Evolutionary conservation across 2,797 vertebrate genomes (phyloP).

Genomic region (Onychomys leucogaster): DNA sequence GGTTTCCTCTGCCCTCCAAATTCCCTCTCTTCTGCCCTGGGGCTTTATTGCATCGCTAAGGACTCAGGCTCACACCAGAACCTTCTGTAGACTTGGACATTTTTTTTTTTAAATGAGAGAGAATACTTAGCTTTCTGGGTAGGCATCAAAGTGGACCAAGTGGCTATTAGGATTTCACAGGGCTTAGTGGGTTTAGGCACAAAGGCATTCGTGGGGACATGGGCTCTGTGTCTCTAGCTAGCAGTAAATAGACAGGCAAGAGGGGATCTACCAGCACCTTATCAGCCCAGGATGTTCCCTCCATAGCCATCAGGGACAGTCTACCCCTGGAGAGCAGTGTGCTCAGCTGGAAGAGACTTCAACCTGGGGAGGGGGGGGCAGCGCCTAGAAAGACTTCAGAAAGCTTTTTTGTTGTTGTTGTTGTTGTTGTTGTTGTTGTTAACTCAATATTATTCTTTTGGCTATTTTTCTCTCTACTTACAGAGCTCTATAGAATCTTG

Average conservation of each 20-base stretch:
- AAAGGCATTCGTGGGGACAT: not conserved
- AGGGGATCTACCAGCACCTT: accelerated
- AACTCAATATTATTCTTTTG: not conserved
- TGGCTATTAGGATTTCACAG: accelerated
- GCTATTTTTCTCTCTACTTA: conserved; percentile 14
- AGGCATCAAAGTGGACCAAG: not conserved
- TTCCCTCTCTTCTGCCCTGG: not conserved
- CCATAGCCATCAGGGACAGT: not conserved
- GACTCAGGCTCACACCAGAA: not conserved
- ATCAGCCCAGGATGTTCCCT: not conserved
- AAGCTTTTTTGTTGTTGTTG: not conserved
- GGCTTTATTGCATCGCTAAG: accelerated
- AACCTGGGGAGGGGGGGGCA: accelerated
- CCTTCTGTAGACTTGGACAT: too few species aligned
- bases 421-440: not conserved
- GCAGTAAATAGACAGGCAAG: accelerated
- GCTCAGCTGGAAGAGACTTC: accelerated
- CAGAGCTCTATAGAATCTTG: conserved; percentile 5
- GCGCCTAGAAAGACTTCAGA: not conserved
- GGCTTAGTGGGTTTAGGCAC: not conserved
- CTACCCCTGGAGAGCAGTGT: not conserved
- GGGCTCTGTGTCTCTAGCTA: not conserved
- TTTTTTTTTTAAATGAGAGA: not conserved
- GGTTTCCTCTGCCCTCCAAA: not conserved
- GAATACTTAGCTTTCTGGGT: not conserved